Conservation (phyloP, 2,888 invertebrate species). For the Hemistola chrysoprasaria region DNA sequence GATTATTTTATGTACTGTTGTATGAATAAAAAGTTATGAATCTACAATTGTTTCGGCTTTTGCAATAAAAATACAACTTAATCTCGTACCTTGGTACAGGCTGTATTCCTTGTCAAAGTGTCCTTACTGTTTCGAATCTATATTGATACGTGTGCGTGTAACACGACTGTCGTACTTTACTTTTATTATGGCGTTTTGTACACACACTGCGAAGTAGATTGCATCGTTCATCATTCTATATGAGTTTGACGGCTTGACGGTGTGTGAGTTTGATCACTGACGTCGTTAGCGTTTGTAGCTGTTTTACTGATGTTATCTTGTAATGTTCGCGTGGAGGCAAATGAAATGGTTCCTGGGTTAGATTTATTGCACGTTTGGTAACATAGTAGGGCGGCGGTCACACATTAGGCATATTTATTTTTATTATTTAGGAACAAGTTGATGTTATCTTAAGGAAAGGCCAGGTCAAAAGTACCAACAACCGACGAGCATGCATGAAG, state of each 20-base stretch:
- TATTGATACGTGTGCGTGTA: constrained; percentile 16
- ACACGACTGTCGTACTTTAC: constrained; percentile 24
- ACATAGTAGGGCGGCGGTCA: too few relatives aligned
- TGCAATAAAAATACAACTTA: too few relatives aligned
- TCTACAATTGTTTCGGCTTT: too few relatives aligned
- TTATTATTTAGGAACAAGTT: too few relatives aligned
- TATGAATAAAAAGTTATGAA: too few relatives aligned
- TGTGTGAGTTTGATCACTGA: too few relatives aligned
- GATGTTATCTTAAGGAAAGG: too few relatives aligned
- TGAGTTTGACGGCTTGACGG: constrained; percentile 5
- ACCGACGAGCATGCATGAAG: too few relatives aligned
- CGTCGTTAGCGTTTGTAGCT: background rate
- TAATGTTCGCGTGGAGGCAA: constrained; percentile 16
- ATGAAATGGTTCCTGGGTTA: constrained; percentile 22
- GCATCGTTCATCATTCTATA: constrained; percentile 23
- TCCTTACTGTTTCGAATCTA: constrained; percentile 7
- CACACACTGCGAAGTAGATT: constrained; percentile 17
- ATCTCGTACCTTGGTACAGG: too few relatives aligned
- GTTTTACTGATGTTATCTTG: constrained; percentile 7
- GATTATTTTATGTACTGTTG: too few relatives aligned
- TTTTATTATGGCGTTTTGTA: constrained; percentile 27
- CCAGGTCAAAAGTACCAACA: too few relatives aligned
- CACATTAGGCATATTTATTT: too few relatives aligned
- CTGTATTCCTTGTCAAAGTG: background rate
- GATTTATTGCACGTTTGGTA: constrained; percentile 27